phyloP scores from a whole-genome alignment of 2,797 vertebrate genomes.

The Phylloscopus collybita region DNA sequence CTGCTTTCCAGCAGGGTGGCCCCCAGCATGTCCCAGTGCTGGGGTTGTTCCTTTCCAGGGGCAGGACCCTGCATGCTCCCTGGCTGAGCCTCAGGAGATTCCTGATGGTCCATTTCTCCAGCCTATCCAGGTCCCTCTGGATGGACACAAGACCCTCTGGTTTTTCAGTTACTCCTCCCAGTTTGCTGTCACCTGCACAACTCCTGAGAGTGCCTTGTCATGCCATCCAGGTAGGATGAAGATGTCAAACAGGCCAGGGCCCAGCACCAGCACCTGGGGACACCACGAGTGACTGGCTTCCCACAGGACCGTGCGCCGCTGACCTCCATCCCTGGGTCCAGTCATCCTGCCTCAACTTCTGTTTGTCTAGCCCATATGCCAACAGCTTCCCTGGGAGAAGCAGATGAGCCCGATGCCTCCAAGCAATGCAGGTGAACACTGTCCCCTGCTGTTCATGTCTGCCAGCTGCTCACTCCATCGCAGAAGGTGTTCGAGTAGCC shows the following conservation, averaged over 20 bases:
- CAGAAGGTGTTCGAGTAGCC: rapidly evolving
- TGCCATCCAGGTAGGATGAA: background rate
- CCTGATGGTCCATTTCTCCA: background rate
- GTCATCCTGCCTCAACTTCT: background rate
- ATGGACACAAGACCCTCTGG: background rate
- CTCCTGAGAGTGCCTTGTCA: background rate
- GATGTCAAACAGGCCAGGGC: background rate
- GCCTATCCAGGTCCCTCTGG: background rate
- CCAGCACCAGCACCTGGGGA: background rate
- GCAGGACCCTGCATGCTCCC: background rate
- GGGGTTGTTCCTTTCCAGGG: background rate
- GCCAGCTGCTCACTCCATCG: background rate
- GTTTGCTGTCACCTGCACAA: background rate
- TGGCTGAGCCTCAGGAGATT: background rate
- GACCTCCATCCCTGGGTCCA: background rate
- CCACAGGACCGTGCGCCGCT: background rate
- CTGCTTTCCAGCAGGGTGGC: background rate
- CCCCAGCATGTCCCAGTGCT: background rate
- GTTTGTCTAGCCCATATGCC: background rate
- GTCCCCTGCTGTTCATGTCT: background rate
- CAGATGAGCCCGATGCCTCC: background rate
- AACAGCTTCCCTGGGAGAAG: background rate
- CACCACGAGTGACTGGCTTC: background rate
- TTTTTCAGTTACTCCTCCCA: background rate
- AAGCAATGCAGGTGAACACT: background rate